Percentiles rank a stretch among this genome's conserved stretches.
phyloP scores from a whole-genome alignment of 2,113 vertebrate species.

The Odocoileus hemionus region DNA sequence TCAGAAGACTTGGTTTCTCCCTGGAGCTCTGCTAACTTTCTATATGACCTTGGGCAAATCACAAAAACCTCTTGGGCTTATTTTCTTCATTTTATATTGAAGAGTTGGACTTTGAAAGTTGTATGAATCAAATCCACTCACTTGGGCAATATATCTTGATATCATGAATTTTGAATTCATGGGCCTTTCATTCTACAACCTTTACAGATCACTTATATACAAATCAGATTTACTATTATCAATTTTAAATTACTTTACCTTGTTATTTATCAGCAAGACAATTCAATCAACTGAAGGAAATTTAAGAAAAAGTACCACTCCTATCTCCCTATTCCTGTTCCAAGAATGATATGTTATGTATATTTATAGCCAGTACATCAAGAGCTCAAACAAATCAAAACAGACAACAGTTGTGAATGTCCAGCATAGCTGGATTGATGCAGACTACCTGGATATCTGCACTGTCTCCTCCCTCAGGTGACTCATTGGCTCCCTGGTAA shows the following conservation, averaged over 20 bases:
- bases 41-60: not conserved
- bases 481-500: not conserved
- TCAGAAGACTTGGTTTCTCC: not conserved
- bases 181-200: not conserved
- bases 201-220: not conserved
- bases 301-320: not conserved
- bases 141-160: not conserved
- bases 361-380: not conserved
- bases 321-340: not conserved
- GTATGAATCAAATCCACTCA: not conserved
- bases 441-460: not conserved
- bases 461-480: not conserved
- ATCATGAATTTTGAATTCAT: not conserved
- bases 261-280: not conserved
- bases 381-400: not conserved
- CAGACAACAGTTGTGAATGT: not conserved
- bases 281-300: not conserved
- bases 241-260: not conserved
- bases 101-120: not conserved
- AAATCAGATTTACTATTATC: not conserved
- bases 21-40: not conserved
- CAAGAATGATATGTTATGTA: not conserved
- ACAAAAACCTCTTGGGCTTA: not conserved
- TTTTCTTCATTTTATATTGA: not conserved
- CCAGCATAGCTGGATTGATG: not conserved